These are phyloP conservation scores for Ophion costatus DNA, from an alignment of 2,888 invertebrate genomes.

Conservation along the genomic window DNA sequence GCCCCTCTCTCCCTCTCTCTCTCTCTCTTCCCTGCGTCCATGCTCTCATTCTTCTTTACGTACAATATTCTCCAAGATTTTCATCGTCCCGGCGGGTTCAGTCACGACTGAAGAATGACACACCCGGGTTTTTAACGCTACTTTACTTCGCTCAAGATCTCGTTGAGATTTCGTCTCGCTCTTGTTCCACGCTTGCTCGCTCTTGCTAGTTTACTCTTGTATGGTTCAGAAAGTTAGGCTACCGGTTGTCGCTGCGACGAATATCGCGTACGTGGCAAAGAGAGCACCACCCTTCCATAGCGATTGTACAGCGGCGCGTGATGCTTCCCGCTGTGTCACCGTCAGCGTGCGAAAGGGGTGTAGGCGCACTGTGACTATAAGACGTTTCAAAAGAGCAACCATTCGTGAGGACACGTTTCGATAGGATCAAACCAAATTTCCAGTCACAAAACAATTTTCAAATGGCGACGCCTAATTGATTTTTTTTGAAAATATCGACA, in stretches of 20 bases:
- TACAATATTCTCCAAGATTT: constrained; percentile 36
- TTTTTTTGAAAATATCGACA: no score
- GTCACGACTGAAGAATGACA: constrained; percentile 26
- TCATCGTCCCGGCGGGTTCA: constrained; percentile 29
- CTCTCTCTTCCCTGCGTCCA: background rate
- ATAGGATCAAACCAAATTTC: no score
- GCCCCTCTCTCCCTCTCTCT: constrained; percentile 1
- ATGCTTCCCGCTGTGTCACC: constrained; percentile 40
- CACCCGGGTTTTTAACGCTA: constrained; percentile 46
- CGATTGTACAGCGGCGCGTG: constrained; percentile 27
- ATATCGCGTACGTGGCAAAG: constrained; percentile 17
- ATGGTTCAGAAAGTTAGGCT: constrained; percentile 10
- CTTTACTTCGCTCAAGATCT: constrained; percentile 47
- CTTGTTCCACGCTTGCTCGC: constrained; percentile 18
- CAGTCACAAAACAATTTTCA: no score
- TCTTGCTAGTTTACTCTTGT: constrained; percentile 26
- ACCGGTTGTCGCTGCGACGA: constrained; percentile 7
- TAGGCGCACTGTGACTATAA: constrained; percentile 9
- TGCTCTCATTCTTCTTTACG: background rate
- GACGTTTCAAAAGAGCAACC: constrained; percentile 4
- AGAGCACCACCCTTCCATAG: constrained; percentile 21
- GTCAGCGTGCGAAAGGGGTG: constrained; percentile 18
- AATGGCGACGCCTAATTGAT: no score
- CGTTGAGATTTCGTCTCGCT: constrained; percentile 23
- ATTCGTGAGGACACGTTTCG: no score